phyloP scores from a whole-genome alignment of 2,888 invertebrate species.

The Elysia crispata region DNA sequence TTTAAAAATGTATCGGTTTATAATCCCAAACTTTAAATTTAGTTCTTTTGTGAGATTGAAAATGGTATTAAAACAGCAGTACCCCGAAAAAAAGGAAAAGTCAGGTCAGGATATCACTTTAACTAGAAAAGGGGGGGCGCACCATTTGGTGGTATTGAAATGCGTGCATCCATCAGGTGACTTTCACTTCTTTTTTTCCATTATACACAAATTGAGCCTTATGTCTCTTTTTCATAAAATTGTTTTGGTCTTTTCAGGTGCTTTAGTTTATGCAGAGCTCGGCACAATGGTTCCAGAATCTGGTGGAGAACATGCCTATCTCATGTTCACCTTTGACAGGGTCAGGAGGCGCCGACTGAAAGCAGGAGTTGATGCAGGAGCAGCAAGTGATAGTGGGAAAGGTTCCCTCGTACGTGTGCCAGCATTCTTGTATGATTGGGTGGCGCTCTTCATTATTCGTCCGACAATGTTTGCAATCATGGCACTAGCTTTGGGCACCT shows the following conservation, averaged over 20 bases:
- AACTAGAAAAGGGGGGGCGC: too few relatives aligned
- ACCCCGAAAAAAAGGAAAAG: too few relatives aligned
- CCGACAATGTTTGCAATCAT: constrained; percentile 78
- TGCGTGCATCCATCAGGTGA: too few relatives aligned
- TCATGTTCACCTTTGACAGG: constrained; percentile 62
- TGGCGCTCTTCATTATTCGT: constrained; percentile 69
- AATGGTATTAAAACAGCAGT: too few relatives aligned
- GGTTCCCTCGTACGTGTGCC: constrained; percentile 78
- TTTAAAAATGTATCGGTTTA: neutral
- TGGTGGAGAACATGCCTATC: constrained; percentile 89
- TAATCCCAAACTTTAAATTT: too few relatives aligned
- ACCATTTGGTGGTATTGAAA: too few relatives aligned
- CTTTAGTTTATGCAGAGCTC: constrained; percentile 49
- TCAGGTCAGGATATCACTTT: too few relatives aligned
- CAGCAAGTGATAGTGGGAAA: neutral
- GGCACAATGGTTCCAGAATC: constrained; percentile 80
- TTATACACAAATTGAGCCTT: too few relatives aligned
- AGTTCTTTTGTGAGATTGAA: too few relatives aligned
- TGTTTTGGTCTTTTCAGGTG: constrained; percentile 43
- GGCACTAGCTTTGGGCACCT: constrained; percentile 77
- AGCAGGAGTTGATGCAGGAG: neutral
- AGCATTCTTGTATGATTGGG: constrained; percentile 81
- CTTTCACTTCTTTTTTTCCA: too few relatives aligned
- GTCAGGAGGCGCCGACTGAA: neutral
- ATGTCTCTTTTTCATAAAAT: too few relatives aligned